Percentiles rank a stretch among this genome's conserved stretches.
Conservation (phyloP, 1,140 invertebrate species). For the Zaprionus camerounensis region DNA sequence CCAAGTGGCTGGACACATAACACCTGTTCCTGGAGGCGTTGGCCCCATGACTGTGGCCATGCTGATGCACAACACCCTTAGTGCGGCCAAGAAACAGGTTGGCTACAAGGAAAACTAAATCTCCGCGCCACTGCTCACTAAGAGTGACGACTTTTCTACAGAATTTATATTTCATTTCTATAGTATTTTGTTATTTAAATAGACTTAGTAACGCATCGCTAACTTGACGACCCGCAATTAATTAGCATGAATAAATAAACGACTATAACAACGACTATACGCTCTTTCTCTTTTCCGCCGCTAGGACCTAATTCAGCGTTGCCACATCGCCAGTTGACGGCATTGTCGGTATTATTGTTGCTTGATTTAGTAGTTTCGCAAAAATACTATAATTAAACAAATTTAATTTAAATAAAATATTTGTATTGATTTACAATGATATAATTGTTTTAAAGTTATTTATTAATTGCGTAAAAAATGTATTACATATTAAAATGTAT, state of each 20-base stretch:
- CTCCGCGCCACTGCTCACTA: not conserved
- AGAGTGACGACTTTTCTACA: not conserved
- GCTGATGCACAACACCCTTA: conserved; percentile 93
- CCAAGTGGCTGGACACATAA: conserved; percentile 91
- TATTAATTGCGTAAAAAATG: no score
- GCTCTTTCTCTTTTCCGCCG: not conserved
- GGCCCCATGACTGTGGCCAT: conserved; percentile 96
- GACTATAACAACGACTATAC: not conserved
- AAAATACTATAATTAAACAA: no score
- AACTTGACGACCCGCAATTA: conserved; percentile 9
- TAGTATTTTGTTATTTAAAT: conserved; percentile 73
- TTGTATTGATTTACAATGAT: no score
- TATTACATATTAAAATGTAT: no score
- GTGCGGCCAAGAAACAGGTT: conserved; percentile 86
- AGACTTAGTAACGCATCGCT: conserved; percentile 9
- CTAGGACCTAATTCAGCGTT: conserved; percentile 9
- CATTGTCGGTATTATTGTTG: not conserved
- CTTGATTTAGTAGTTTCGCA: not conserved
- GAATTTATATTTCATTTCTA: conserved; percentile 38
- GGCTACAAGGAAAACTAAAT: conserved; percentile 11
- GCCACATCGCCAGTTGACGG: conserved; percentile 4
- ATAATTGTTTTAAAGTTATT: no score
- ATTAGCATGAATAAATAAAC: conserved; percentile 13
- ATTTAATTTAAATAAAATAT: not conserved
- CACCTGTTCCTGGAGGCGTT: conserved; percentile 94